These are phyloP conservation scores for Tokudaia muenninki DNA, from an alignment of 2,797 vertebrate genomes.

Conservation along the genomic window DNA sequence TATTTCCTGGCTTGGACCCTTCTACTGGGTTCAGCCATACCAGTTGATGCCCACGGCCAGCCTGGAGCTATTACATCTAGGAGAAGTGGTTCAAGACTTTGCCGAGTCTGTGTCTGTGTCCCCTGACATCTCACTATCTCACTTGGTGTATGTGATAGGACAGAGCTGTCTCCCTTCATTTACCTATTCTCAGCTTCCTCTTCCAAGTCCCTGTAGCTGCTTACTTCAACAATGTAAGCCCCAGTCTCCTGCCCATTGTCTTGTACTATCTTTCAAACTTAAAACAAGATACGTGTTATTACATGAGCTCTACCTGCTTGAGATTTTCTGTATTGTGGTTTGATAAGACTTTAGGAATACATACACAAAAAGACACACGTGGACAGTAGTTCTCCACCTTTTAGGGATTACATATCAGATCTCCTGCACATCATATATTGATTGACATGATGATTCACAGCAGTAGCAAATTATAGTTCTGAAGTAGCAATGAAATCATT, in stretches of 20 bases:
- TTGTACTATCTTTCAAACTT: constrained; percentile 20
- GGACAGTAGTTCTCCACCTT: background rate
- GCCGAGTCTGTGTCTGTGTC: accelerated
- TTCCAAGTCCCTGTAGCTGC: background rate
- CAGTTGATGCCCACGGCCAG: background rate
- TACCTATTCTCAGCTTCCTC: background rate
- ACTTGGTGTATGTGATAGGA: background rate
- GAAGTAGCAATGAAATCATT: background rate
- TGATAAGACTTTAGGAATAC: background rate
- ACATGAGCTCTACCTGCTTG: background rate
- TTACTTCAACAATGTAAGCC: background rate
- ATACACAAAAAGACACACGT: background rate
- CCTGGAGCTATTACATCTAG: background rate
- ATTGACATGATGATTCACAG: too few species aligned
- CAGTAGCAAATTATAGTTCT: background rate
- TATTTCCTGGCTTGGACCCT: background rate
- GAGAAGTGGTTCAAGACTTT: background rate
- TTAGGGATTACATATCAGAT: background rate
- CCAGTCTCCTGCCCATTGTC: background rate
- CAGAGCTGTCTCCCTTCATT: background rate
- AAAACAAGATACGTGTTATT: background rate
- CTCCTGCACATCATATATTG: background rate
- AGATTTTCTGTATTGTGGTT: background rate
- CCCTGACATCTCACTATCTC: background rate
- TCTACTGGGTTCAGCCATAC: background rate